Percentiles rank a stretch among this genome's conserved stretches.
Evolutionary conservation across 2,797 vertebrate genomes (phyloP).

Genomic region (Epinephelus awoara): DNA sequence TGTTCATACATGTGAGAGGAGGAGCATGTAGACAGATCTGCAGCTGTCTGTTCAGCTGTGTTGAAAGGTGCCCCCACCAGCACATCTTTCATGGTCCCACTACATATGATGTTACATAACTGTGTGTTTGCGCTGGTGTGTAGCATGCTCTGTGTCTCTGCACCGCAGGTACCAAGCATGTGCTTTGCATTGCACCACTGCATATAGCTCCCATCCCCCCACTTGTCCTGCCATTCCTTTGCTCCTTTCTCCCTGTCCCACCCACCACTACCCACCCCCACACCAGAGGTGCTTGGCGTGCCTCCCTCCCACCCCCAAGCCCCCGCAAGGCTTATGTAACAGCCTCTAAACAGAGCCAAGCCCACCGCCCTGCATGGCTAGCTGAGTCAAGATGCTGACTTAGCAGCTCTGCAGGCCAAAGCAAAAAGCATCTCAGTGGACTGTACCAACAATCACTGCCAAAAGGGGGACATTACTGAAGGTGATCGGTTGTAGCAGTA

Average conservation of each 20-base stretch:
- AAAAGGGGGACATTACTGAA: constrained; percentile 4
- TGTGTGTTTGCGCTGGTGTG: constrained; percentile 21
- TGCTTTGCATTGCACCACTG: constrained; percentile 64
- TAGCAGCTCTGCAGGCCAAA: constrained; percentile 39
- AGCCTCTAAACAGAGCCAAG: constrained; percentile 19
- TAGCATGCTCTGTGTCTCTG: constrained; percentile 27
- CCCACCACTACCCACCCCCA: constrained; percentile 23
- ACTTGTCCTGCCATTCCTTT: constrained; percentile 8
- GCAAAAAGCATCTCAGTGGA: constrained; percentile 32
- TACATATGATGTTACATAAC: constrained; percentile 62
- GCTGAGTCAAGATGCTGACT: constrained; percentile 66
- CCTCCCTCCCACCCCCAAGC: background rate
- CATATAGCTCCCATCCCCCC: constrained; percentile 53
- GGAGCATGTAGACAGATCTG: background rate
- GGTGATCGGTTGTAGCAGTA: constrained; percentile 37
- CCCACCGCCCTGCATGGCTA: constrained; percentile 17
- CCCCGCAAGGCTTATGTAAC: constrained; percentile 66
- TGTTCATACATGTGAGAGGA: constrained; percentile 1
- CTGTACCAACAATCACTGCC: constrained; percentile 30
- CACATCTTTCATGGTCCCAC: constrained; percentile 23
- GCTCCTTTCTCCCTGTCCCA: constrained; percentile 2
- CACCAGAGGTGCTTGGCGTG: constrained; percentile 1
- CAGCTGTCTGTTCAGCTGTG: background rate
- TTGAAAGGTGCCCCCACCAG: constrained; percentile 11
- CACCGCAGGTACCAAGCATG: constrained; percentile 45